phyloP scores from a whole-genome alignment of 2,113 vertebrate species.

The Electrona antarctica region DNA sequence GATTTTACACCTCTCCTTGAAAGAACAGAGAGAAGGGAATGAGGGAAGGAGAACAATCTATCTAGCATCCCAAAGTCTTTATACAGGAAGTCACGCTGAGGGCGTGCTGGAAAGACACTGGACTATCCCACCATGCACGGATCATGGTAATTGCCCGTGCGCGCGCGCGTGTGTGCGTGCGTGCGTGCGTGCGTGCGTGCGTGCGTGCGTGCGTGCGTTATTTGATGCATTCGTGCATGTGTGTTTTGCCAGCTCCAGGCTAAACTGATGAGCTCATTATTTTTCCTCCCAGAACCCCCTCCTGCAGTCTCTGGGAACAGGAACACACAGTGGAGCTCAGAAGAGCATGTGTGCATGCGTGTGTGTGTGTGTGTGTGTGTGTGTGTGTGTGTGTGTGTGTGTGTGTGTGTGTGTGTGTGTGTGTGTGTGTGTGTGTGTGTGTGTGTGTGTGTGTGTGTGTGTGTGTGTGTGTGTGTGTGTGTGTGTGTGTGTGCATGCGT shows the following conservation, averaged over 20 bases:
- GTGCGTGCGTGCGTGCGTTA: conserved; percentile 9
- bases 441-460: not conserved
- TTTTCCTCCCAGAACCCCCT: conserved; percentile 72
- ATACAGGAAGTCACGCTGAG: no score
- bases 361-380: no score
- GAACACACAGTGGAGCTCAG: conserved; percentile 49
- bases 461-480: not conserved
- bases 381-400: not conserved
- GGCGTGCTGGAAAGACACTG: no score
- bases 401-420: not conserved
- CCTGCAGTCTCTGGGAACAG: conserved; percentile 55
- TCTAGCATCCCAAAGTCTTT: no score
- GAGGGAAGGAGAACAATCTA: no score
- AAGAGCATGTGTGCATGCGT: no score
- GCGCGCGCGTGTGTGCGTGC: not conserved
- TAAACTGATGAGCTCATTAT: conserved; percentile 80
- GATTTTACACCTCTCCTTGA: conserved; percentile 34
- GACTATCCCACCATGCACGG: no score
- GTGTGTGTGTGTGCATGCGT: not conserved
- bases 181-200: conserved; percentile 39
- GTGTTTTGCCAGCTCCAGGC: conserved; percentile 58
- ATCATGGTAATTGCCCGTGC: no score
- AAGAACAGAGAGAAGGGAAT: conserved; percentile 23
- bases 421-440: not conserved
- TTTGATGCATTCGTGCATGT: not conserved